phyloP scores from a whole-genome alignment of 1,140 invertebrate genomes.

The Drosophila cardini region DNA sequence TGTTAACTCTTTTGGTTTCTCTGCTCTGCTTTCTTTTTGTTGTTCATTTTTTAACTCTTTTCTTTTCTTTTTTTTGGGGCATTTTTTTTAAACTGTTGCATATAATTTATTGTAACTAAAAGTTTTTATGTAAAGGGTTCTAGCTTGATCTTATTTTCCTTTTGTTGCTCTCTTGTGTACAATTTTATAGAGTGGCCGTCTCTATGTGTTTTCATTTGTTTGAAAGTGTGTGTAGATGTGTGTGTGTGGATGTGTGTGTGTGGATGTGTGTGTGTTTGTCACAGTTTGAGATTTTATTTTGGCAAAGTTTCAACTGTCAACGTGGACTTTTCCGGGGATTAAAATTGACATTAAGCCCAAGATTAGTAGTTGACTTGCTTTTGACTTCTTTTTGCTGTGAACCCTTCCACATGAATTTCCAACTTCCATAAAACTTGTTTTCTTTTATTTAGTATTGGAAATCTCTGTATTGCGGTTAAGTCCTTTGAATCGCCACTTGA shows the following conservation, averaged over 20 bases:
- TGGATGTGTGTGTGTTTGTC: constrained; percentile 17
- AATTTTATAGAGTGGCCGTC: constrained; percentile 63
- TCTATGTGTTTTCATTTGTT: constrained; percentile 1
- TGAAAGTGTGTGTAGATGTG: constrained; percentile 5
- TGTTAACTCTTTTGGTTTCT: constrained; percentile 70
- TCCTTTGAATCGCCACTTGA: constrained; percentile 33
- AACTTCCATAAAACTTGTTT: neutral
- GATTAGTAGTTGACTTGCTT: constrained; percentile 72
- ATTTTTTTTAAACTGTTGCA: constrained; percentile 74
- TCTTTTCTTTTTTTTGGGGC: constrained; percentile 26
- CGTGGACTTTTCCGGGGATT: constrained; percentile 66
- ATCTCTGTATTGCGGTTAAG: constrained; percentile 30
- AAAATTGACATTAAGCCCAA: constrained; percentile 71
- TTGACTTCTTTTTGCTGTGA: constrained; percentile 31
- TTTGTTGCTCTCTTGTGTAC: constrained; percentile 76
- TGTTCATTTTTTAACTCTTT: constrained; percentile 23
- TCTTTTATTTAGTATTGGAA: constrained; percentile 8
- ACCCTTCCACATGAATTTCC: constrained; percentile 10
- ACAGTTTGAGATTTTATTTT: constrained; percentile 56
- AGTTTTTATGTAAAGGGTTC: constrained; percentile 43
- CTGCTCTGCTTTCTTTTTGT: constrained; percentile 32
- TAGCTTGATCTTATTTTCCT: constrained; percentile 32
- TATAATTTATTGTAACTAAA: constrained; percentile 84
- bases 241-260: constrained; percentile 10
- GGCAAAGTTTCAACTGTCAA: constrained; percentile 69